Evolutionary conservation across 2,888 invertebrate species (phyloP), one percentile per base, ranked within the genome.

Genomic region (Embidobia sp.): DNA sequence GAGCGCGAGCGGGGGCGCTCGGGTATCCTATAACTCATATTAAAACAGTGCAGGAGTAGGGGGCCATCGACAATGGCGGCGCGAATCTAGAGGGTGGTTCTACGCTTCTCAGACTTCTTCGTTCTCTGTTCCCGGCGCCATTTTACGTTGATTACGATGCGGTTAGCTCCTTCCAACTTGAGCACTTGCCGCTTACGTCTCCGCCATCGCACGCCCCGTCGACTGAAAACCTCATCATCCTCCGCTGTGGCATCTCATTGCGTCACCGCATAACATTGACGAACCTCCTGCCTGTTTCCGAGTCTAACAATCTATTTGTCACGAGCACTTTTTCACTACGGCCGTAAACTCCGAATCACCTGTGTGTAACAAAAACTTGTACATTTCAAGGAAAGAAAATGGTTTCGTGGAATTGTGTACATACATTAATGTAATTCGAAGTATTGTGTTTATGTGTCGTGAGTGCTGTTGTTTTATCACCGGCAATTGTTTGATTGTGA

Each of bases 61-160:
- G 55, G 69, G 19, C 51, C 27, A 69, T 67, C 78, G 72, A 80
- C 76, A 78, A 80, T 80, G 80, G 80, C 80, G 80, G 72, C 74
- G 64, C 70, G 67, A 79, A 70, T 73, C 48, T 35, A 29, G 75
- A 73, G 73, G 76, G 79, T 76, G 79, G 76, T 72, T 78, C 76
- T 51, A 55, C 46, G 55, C 57, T 76, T 59, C 77, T 72, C 80
- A 61, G 77, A 73, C 79, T 80, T 78, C 74, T 78, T 81, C 72
- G 78, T 76, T 78, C 81, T 67, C 79, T 78, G 80, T 80, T 86
- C 77, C 70, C 81, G 86, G 79, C 87, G 86, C 87, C 86, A 87
- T 87, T 87, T 87, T 85, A 85, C 84, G 84, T 87, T 86, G 87
- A 86, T 86, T 87, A 86, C 85, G 83, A 84, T 86, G 85, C 83